phyloP scores from a whole-genome alignment of 2,797 vertebrate genomes.

The Lacerta viridis region DNA sequence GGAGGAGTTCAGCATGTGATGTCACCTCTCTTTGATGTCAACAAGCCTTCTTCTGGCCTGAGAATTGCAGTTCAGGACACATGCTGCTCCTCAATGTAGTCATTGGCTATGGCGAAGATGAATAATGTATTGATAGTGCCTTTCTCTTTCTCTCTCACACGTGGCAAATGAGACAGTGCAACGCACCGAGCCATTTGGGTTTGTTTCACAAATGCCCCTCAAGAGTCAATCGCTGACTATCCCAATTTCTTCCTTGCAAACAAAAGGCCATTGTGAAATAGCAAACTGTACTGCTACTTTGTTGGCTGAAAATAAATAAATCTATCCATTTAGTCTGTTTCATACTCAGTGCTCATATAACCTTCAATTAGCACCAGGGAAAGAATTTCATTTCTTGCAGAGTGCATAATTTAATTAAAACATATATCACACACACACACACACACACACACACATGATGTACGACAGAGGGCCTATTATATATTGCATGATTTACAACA shows the following conservation, averaged over 20 bases:
- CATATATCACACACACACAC: neutral
- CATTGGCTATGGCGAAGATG: neutral
- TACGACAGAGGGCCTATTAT: neutral
- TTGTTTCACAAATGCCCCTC: slow-evolving; percentile 9
- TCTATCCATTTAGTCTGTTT: neutral
- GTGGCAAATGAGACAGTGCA: neutral
- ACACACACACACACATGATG: neutral
- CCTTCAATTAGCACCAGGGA: slow-evolving; percentile 31
- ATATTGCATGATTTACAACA: neutral
- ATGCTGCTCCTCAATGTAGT: neutral
- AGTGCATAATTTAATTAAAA: neutral
- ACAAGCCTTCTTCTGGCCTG: neutral
- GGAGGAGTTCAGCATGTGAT: no score
- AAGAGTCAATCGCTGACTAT: neutral
- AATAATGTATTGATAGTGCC: neutral
- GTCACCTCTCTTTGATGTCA: no score
- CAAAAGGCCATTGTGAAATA: slow-evolving; percentile 23
- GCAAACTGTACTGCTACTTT: slow-evolving; percentile 20
- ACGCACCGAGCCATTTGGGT: neutral
- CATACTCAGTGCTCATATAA: slow-evolving; percentile 14
- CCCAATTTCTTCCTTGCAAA: slow-evolving; percentile 1
- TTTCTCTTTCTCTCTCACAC: neutral
- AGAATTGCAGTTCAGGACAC: neutral
- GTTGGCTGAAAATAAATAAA: neutral
- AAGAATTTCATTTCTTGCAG: neutral